Base-by-base conservation (phyloP, 2,113 vertebrate species). In the Chascanopsetta lugubris region DNA sequence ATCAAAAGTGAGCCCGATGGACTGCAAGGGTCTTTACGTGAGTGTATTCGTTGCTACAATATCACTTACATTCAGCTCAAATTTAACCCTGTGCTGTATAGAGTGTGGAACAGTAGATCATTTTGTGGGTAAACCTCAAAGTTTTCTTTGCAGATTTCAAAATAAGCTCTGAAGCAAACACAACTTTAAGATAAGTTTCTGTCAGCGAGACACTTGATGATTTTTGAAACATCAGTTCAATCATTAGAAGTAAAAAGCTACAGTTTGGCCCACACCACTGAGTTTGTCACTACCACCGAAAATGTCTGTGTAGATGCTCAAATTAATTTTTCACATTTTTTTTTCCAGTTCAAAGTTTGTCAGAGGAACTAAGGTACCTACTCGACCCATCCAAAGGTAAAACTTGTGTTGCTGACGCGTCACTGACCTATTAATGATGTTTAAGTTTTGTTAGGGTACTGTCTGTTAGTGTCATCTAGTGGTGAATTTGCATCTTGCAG, bases 341-440 rank as follows among this genome's bases (percentile, higher is more conserved):
- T 18, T 88, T 75, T 62, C 2, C 61, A 96, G 95, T 93, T 69
- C 75, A 87, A 90, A 92, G 94, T 77, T 92, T 96, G 65, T 94
- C 94, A 77, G 95, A 93, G 91, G 93, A 96, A 68, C 86, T 95
- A 54, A 93, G 91, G n/a, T 93, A 96, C 70, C 93, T 95, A 81
- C 93, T 95, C 43, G 94, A 95, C 79, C 93, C 93, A 53, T 91
- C 91, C 2, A 94, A 93, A 96, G 95, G 97, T 97, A 93, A 21
- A 5, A 7, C 0, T 2, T 0, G 2, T 50, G 12, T 29, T 58
- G 2, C 11, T 72, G 15, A 42, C 11, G 38, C 8, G 38, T 13
- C 4, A 15, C 46, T 27, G 0, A 51, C 61, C 7, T 53, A 5
- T 50, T 50, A 22, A 6, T 42, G 2, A 34, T 56, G 2, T 29